Base-by-base conservation (phyloP, 2,113 vertebrate genomes). In the Silurus asotus region DNA sequence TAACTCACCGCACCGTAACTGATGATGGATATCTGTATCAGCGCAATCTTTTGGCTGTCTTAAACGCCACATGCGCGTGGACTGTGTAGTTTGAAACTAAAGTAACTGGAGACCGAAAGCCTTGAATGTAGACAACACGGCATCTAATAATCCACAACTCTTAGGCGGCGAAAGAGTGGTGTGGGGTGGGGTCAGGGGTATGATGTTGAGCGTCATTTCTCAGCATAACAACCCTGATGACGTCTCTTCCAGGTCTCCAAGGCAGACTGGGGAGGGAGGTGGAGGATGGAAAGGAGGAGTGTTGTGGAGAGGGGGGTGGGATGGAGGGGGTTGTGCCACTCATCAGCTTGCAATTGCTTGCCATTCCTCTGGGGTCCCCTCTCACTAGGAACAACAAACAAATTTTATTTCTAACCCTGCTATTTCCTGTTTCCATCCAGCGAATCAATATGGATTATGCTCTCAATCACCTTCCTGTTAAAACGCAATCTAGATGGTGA, bases 371-470 rank as follows among this genome's bases (percentile, higher is more conserved):
- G 92, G 88, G 92, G 93, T 92, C 90, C 77, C 92, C 93, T 92
- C 92, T 93, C 94, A 93, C 90, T 91, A 92, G 93, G 93, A 94
- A 94, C 92, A 94, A 94, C 94, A 95, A 93, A 94, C 91, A 79
- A 84, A 93, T 95, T 94, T 94, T 94, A 93, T 94, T 95, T 95
- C 93, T 93, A 94, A 94, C 93, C 94, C 91, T 88, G 90, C 91
- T 92, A 94, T 96, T 95, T 96, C 94, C 95, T 95, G 94, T 94
- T 94, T 94, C 94, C 94, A 94, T 95, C 93, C 94, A 91, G 91
- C 91, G 92, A 94, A 94, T 95, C 94, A 94, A 94, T 94, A 94
- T 90, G 93, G 93, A 93, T 94, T 91, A 93, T 91, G 92, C 93
- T 94, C 93, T 94, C 93, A 94, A 94, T 94, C 94, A 95, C 92